phyloP scores from a whole-genome alignment of 2,888 invertebrate species.

The Eucera pruinosa region DNA sequence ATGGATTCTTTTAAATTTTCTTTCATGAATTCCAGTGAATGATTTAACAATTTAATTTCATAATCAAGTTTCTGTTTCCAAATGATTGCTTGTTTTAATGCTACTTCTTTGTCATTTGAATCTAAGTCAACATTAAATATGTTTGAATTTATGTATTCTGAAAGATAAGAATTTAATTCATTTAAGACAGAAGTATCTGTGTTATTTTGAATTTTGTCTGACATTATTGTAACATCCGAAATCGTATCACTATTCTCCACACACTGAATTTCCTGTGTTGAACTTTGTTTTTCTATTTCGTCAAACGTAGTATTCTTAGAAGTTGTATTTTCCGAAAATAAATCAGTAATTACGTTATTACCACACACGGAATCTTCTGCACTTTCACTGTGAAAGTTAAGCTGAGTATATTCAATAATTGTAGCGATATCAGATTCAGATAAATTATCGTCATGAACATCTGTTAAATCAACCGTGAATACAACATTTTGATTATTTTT shows the following conservation, averaged over 20 bases:
- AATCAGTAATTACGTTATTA: background rate
- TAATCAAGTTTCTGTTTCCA: slow-evolving; percentile 77
- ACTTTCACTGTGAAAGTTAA: slow-evolving; percentile 32
- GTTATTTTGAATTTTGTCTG: slow-evolving; percentile 1
- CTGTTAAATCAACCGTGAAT: slow-evolving; percentile 70
- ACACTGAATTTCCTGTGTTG: background rate
- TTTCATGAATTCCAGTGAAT: slow-evolving; percentile 40
- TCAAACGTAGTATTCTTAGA: background rate
- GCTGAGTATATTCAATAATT: slow-evolving; percentile 62
- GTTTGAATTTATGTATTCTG: slow-evolving; percentile 3
- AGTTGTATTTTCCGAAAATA: slow-evolving; percentile 4
- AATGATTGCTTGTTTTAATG: slow-evolving; percentile 57
- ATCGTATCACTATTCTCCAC: background rate
- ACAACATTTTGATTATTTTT: slow-evolving; percentile 64
- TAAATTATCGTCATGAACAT: slow-evolving; percentile 54
- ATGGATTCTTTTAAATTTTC: no score
- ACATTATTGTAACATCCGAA: background rate
- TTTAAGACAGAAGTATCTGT: slow-evolving; percentile 4
- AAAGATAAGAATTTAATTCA: slow-evolving; percentile 35
- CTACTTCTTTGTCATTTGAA: slow-evolving; percentile 39
- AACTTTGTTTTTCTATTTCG: background rate
- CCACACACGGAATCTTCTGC: background rate
- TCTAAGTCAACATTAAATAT: background rate
- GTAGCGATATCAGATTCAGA: slow-evolving; percentile 52
- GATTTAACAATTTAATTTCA: slow-evolving; percentile 73